Conservation (phyloP, 2,888 invertebrate genomes). For the Mythimna ferrago region DNA sequence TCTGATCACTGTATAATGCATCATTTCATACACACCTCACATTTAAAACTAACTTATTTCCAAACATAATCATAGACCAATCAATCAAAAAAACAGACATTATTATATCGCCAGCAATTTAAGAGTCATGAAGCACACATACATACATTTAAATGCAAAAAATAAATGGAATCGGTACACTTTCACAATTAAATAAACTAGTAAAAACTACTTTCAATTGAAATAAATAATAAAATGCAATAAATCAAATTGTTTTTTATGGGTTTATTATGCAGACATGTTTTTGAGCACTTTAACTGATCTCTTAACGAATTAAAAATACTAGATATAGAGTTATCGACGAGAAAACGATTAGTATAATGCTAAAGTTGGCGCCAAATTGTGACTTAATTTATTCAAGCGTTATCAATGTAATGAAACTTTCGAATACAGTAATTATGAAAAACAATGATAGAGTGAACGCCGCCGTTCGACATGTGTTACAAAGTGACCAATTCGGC, state of each 20-base stretch:
- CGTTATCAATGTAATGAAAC: no score
- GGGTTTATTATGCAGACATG: constrained; percentile 24
- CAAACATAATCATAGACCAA: constrained; percentile 40
- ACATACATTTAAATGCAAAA: background rate
- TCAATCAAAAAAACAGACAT: constrained; percentile 48
- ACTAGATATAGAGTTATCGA: constrained; percentile 3
- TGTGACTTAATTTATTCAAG: background rate
- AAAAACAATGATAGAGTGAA: no score
- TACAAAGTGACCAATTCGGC: no score
- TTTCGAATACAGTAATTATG: no score
- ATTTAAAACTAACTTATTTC: constrained; percentile 26
- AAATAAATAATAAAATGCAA: constrained; percentile 26
- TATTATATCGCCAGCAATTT: constrained; percentile 40
- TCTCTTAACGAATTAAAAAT: constrained; percentile 5
- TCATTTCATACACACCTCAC: constrained; percentile 31
- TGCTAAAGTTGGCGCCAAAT: background rate
- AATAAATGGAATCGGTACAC: constrained; percentile 21
- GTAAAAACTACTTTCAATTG: constrained; percentile 39
- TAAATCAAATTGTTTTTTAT: constrained; percentile 33
- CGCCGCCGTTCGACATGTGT: no score
- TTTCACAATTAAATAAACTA: constrained; percentile 34
- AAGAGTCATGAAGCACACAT: constrained; percentile 9
- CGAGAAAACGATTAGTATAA: constrained; percentile 16
- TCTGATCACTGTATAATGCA: constrained; percentile 2
- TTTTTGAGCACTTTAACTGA: constrained; percentile 9